Evolutionary conservation across 2,113 vertebrate species (phyloP), one percentile per base, ranked within the genome.

Genomic region (Eubucco bourcierii): DNA sequence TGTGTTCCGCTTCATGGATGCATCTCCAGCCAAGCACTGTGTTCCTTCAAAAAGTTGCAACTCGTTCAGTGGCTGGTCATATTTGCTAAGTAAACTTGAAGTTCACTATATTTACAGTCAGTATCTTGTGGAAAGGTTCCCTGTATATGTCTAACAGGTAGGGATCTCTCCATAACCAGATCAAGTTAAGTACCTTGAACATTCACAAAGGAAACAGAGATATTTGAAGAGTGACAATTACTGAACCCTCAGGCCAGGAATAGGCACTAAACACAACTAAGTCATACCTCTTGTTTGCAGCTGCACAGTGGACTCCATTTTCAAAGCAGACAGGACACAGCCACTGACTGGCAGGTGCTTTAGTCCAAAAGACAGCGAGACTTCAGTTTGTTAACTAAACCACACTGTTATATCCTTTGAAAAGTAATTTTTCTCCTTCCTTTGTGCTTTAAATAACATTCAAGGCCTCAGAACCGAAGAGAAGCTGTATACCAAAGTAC

Each of bases 371-470:
- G 20, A 37, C 0, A 1, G 18, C 33, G 25, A 7, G 50, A 72
- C 23, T 61, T 67, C 3, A 5, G 39, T 60, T 84, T 92, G 87
- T 80, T 80, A 93, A 65, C 17, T 55, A 85, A 82, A 71, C 2
- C 7, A 93, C 59, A 55, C 13, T 39, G 15, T 50, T 39, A 65
- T 2, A 1, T 83, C 64, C 27, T 80, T 60, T 66, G 31, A 82
- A 80, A 60, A 23, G 25, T 59, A 4, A 0, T 0, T 4, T 21
- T 12, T 0, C 24, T 12, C 5, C 21, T 11, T 2, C 56, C 20
- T 47, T 78, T 78, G 29, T 44, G n/a, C 16, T 86, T 88, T 75
- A 88, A 85, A 94, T 34, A 83, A 31, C 65, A 72, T 37, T 34
- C 59, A 81, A 63, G 65, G 70, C 37, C 31, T 75, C 33, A 28